phyloP scores from a whole-genome alignment of 2,113 vertebrate genomes.

The Octodon degus region DNA sequence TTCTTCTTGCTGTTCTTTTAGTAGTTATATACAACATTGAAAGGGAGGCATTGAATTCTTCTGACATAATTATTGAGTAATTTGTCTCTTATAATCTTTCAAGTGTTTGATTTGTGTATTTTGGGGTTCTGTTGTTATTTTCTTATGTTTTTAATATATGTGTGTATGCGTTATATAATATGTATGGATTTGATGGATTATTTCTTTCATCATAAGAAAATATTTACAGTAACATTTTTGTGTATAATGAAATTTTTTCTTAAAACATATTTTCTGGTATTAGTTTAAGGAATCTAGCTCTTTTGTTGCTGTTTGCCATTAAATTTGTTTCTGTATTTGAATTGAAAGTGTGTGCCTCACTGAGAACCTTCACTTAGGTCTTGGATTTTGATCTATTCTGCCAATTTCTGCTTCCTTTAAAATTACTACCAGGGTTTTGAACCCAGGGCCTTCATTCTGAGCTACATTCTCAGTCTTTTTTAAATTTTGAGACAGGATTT shows the following conservation, averaged over 20 bases:
- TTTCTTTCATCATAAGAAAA: neutral
- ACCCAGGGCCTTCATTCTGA: neutral
- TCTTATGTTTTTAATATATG: neutral
- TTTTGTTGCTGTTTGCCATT: neutral
- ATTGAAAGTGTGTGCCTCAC: neutral
- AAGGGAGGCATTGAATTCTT: neutral
- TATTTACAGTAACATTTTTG: neutral
- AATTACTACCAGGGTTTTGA: neutral
- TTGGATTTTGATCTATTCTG: neutral
- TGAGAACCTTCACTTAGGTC: neutral
- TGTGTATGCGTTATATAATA: neutral
- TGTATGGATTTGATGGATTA: neutral
- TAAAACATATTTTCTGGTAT: neutral
- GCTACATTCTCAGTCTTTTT: neutral
- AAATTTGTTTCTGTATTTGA: neutral
- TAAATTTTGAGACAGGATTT: neutral
- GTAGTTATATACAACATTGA: neutral
- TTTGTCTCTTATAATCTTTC: neutral
- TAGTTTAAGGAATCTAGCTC: neutral
- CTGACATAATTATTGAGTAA: neutral
- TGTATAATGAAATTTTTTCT: neutral
- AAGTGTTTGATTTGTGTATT: neutral
- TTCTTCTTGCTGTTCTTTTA: neutral
- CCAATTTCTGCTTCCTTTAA: neutral
- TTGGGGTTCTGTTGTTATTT: neutral